Base-by-base conservation (phyloP, 2,888 invertebrate species). In the Pegoplata infirma region DNA sequence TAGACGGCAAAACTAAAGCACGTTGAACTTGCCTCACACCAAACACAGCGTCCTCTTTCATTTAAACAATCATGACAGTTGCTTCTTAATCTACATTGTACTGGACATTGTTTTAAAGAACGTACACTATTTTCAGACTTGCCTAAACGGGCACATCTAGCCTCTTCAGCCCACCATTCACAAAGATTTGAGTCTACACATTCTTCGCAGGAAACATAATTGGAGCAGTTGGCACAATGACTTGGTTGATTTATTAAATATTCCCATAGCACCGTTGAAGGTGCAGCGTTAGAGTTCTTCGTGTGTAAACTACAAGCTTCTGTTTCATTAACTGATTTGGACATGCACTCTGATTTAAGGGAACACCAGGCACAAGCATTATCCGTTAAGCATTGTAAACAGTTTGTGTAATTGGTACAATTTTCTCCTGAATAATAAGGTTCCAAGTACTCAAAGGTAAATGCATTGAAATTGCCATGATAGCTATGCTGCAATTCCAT, bases 1-100 rank as follows among this genome's bases (percentile, higher is more conserved):
- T 98, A 98, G 1, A 97, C 96, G n/a, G 97, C 95, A 89, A 98
- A 98, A 81, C 97, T 95, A 87, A 98, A 97, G 89, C 98, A 98
- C 85, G 96, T 96, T 78, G 94, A 92, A 0, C 96, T 96, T 21
- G 97, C 96, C 87, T 97, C 96, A 88, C 98, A 98, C 98, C 98
- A 98, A 0, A 97, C 97, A 89, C 98, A 98, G 76, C 97, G 93
- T 21, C 96, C 96, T 56, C 93, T 93, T 84, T 95, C 95, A 84
- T 95, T 95, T 61, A 98, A 91, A 86, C 98, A 98, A 66, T 94
- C 92, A 16, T 94, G 93, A 87, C 97, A 97, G 85, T 94, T 93
- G 47, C 90, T 92, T 55, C 96, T 93, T 87, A 92, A 89, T 82
- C 96, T 93, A 86, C 98, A 98, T 0, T 96, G 95, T 23, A 93